These are phyloP conservation scores for Resseliella maxima DNA, from an alignment of 2,888 invertebrate species.

Conservation along the genomic window DNA sequence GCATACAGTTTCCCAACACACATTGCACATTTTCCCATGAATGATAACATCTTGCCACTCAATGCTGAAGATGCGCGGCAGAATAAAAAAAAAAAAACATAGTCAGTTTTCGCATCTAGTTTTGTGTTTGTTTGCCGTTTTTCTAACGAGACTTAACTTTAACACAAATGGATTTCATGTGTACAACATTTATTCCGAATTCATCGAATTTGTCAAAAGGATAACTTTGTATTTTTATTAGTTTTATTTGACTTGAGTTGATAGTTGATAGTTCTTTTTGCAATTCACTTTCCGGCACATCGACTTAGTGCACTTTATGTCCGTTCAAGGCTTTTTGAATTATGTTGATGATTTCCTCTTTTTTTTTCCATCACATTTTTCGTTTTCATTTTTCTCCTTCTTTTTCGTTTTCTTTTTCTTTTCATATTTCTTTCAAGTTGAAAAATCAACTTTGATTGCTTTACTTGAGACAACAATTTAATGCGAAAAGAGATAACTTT, in stretches of 20 bases:
- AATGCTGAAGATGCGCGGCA: no score
- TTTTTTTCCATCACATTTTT: no score
- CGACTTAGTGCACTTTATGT: neutral
- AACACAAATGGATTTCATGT: constrained; percentile 30
- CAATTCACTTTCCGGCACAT: neutral
- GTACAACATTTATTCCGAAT: constrained; percentile 15
- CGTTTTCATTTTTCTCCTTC: no score
- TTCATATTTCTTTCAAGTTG: neutral
- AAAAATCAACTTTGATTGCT: neutral
- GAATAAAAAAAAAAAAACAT: neutral
- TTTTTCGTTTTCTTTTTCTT: no score
- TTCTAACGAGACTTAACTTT: neutral
- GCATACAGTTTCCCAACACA: neutral
- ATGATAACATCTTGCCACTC: neutral
- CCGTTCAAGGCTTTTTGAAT: neutral
- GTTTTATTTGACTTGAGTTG: constrained; percentile 21
- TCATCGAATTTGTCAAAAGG: constrained; percentile 29
- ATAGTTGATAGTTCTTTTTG: neutral
- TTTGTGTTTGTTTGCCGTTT: neutral
- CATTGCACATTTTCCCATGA: neutral
- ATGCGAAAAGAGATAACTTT: neutral
- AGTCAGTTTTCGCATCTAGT: neutral
- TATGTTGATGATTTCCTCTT: neutral
- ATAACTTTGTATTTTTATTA: neutral
- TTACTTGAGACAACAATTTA: no score